Evolutionary conservation across 2,888 invertebrate genomes (phyloP).

Genomic region (Pyrochroa serraticornis): DNA sequence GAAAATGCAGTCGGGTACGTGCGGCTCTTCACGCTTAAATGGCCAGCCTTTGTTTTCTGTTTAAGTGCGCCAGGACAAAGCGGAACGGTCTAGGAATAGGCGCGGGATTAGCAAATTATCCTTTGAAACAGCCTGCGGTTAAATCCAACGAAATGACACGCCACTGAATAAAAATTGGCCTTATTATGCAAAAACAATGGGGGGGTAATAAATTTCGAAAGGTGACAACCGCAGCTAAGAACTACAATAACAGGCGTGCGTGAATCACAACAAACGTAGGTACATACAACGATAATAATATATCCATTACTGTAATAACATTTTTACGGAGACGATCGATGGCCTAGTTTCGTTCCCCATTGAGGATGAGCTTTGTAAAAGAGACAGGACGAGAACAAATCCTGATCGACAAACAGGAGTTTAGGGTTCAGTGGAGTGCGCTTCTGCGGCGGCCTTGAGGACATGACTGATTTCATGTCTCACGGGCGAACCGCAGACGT

Average conservation of each 20-base stretch:
- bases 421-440: too few relatives aligned
- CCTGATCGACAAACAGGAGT: too few relatives aligned
- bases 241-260: conserved; percentile 19
- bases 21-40: conserved; percentile 19
- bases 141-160: background rate
- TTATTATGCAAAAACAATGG: conserved; percentile 23
- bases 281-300: conserved; percentile 31
- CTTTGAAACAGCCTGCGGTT: background rate
- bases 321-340: conserved; percentile 47
- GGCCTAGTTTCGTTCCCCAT: conserved; percentile 44
- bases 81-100: conserved; percentile 2
- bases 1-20: conserved; percentile 17
- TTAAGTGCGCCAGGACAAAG: conserved; percentile 1
- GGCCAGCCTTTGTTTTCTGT: conserved; percentile 10
- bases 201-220: conserved; percentile 18
- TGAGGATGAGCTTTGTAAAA: conserved; percentile 27
- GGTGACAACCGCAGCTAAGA: conserved; percentile 24
- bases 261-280: conserved; percentile 22
- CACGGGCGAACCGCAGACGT: conserved; percentile 27
- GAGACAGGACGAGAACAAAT: background rate
- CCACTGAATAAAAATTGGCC: conserved; percentile 23
- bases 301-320: conserved; percentile 49
- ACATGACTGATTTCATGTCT: conserved; percentile 30
- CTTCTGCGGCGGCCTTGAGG: conserved; percentile 21
- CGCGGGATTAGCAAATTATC: background rate